Percentiles rank a stretch among this genome's conserved stretches.
phyloP scores from a whole-genome alignment of 2,113 vertebrate genomes.

The Dasypus novemcinctus region DNA sequence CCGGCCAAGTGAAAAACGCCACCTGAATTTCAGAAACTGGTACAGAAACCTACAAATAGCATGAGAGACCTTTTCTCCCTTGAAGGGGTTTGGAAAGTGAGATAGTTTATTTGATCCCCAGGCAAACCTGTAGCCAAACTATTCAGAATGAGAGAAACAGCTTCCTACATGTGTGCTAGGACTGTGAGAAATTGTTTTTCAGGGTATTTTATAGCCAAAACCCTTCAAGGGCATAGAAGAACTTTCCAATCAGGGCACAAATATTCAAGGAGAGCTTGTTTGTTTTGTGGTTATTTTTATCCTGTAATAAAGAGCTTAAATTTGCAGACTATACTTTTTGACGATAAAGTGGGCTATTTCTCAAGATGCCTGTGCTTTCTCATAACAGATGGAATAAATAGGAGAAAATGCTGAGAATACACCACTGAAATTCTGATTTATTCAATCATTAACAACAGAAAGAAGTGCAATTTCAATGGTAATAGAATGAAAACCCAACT shows the following conservation, averaged over 20 bases:
- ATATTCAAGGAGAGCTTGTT: conserved; percentile 63
- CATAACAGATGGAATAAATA: conserved; percentile 72
- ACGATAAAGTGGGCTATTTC: conserved; percentile 77
- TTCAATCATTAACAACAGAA: conserved; percentile 81
- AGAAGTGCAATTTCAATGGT: conserved; percentile 76
- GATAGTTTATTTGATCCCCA: conserved; percentile 54
- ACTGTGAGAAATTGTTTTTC: conserved; percentile 43
- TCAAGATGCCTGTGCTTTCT: conserved; percentile 72
- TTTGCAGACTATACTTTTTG: conserved; percentile 70
- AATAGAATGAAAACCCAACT: conserved; percentile 81
- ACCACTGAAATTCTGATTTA: conserved; percentile 80
- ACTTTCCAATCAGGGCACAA: conserved; percentile 51
- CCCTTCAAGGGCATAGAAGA: conserved; percentile 52
- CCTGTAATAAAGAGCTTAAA: conserved; percentile 73
- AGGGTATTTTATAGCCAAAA: conserved; percentile 53
- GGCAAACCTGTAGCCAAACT: conserved; percentile 58
- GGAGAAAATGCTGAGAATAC: conserved; percentile 73
- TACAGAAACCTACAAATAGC: not conserved
- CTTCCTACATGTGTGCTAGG: conserved; percentile 29
- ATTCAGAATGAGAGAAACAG: conserved; percentile 58
- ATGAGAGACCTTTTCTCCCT: not conserved
- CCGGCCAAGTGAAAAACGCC: not conserved
- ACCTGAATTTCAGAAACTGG: not conserved
- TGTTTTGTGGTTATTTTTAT: conserved; percentile 75
- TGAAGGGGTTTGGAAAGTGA: conserved; percentile 31